Percentiles rank a stretch among this genome's conserved stretches.
These are phyloP conservation scores for Neogobius melanostomus DNA, from an alignment of 2,113 vertebrate species.

Conservation along the genomic window DNA sequence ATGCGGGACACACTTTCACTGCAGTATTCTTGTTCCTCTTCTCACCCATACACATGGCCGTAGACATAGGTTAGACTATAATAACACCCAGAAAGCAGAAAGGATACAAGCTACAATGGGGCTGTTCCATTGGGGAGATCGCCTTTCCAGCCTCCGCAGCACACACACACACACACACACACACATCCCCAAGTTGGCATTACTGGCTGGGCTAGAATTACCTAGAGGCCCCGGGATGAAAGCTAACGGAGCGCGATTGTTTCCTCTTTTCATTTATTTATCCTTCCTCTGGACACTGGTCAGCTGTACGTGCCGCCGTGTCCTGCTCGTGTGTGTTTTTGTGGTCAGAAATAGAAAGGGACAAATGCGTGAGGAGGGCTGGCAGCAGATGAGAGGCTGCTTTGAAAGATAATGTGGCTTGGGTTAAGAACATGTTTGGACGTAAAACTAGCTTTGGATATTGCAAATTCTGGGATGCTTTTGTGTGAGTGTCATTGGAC, in stretches of 20 bases:
- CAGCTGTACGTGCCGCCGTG: constrained; percentile 34
- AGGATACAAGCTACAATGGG: constrained; percentile 21
- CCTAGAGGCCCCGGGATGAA: constrained; percentile 39
- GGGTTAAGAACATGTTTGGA: neutral
- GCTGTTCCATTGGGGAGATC: constrained; percentile 22
- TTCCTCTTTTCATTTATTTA: constrained; percentile 36
- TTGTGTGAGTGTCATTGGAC: neutral
- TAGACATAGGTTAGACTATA: constrained; percentile 1
- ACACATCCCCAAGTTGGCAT: constrained; percentile 24
- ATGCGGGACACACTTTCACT: neutral
- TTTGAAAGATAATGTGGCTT: neutral
- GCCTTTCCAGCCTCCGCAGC: constrained; percentile 22
- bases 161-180: constrained; percentile 13
- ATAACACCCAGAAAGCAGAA: constrained; percentile 16
- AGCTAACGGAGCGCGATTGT: constrained; percentile 34
- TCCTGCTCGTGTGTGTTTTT: constrained; percentile 28
- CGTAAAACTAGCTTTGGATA: neutral
- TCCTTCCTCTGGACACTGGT: constrained; percentile 49
- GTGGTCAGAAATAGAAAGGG: constrained; percentile 25
- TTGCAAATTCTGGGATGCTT: neutral
- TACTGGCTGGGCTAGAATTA: constrained; percentile 20
- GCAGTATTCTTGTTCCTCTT: neutral
- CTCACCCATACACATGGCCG: neutral
- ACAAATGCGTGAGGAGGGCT: neutral
- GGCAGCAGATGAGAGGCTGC: constrained; percentile 8